phyloP scores from a whole-genome alignment of 1,140 invertebrate species.

The Araneus ventricosus region DNA sequence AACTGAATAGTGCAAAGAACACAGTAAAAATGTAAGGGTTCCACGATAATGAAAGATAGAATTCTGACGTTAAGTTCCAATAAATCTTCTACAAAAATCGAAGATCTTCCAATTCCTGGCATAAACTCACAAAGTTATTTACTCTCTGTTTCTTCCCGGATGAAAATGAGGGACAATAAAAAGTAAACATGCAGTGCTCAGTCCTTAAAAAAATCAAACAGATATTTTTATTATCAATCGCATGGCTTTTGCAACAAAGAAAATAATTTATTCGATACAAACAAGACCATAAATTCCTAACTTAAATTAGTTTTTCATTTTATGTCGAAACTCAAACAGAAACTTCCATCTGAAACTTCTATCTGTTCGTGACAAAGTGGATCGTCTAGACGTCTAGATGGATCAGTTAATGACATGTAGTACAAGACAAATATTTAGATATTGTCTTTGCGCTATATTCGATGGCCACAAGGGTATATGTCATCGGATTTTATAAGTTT shows the following conservation, averaged over 20 bases:
- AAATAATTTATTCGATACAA: neutral
- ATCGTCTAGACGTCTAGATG: neutral
- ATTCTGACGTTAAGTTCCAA: no score
- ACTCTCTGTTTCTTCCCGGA: no score
- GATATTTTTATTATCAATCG: no score
- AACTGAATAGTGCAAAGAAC: no score
- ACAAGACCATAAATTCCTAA: neutral
- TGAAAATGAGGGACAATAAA: no score
- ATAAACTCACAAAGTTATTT: no score
- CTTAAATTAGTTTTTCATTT: neutral
- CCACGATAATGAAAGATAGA: no score
- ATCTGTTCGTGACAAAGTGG: neutral
- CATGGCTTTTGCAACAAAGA: neutral
- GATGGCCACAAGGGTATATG: neutral
- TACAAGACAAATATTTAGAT: constrained; percentile 8
- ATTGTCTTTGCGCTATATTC: neutral
- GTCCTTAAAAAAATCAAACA: no score
- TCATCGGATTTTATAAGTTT: neutral
- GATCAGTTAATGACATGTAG: neutral
- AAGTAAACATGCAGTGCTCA: no score
- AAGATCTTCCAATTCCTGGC: no score
- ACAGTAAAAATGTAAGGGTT: no score
- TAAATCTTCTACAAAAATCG: no score
- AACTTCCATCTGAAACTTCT: neutral
- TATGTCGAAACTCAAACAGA: neutral